Base-by-base conservation (phyloP, 2,888 invertebrate species). In the Athalia rosae region DNA sequence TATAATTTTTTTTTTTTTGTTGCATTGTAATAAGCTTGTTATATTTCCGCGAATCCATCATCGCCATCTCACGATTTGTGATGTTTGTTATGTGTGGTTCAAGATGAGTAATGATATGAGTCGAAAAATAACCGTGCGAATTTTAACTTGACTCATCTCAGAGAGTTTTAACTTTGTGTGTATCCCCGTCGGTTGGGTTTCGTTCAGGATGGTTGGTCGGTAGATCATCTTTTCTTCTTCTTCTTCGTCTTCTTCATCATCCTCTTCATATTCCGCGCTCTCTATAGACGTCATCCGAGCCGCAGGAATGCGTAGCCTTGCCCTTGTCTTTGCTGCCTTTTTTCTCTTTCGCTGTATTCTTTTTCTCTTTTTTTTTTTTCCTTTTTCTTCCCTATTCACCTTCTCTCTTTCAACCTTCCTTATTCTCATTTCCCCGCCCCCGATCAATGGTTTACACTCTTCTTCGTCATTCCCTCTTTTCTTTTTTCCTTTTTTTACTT, bases 241-340 rank as follows among this genome's bases (percentile, higher is more conserved):
- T 64, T 63, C 45, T 63, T 47, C 5, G 63, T 63, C 63, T 63
- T 63, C 7, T 47, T 63, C 45, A 43, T 80, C 78, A 73, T 47
- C 71, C 62, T 76, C 77, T 63, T 74, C 77, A 79, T 80, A 79
- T 77, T 78, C 64, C 71, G 67, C 69, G 28, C 28, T 28, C 28
- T 28, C 28, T 28, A 28, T 28, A 28, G 28, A 53, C 67, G 71
- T 71, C 71, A 71, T 71, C 15, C 71, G 71, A 71, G 71, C 41
- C 71, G 71, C 56, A 58, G 71, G 71, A 71, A 71, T 71, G 71
- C 71, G 58, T 45, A 28, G 28, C 28, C 28, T 28, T 28, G 28
- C 28, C 48, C 76, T 61, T 61, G 63, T 62, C 69, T 67, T 45
- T 66, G 59, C 41, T 69, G 47, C 48, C 48, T 59, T 53, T 61